Evolutionary conservation across 1,140 invertebrate species (phyloP), one percentile per base, ranked within the genome.

Genomic region (Drosophila cardini): DNA sequence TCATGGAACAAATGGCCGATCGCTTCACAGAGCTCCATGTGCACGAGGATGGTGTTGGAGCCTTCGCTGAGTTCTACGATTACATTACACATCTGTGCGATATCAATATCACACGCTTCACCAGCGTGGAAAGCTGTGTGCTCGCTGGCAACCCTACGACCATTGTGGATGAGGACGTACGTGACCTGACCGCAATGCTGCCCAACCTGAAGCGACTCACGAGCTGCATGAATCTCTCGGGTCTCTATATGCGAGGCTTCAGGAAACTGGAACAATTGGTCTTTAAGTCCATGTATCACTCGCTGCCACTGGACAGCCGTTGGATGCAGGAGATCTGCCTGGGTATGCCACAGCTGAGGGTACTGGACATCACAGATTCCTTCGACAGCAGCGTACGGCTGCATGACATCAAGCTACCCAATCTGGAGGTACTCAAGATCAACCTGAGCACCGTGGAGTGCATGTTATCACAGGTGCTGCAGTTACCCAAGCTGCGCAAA

Each of bases 191-290:
- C 0, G 50, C 45, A 0, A 80, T 89, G 56, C 7, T 89, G 57
- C 84, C 84, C 3, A 89, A 89, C 40, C 64, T 89, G 2, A 80
- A 68, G n/a, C 70, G 84, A 0, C 38, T 89, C 0, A 80, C 69
- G 10, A 89, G 69, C 60, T 72, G 80, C 77, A 89, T 89, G 84
- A 89, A 89, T 30, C 43, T 89, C 5, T 84, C 84, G 5, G 84
- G 84, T 0, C 1, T 10, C 0, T 80, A 80, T 26, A 75, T 89
- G 21, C 64, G 70, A 0, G 64, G 71, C 6, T 89, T 89, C n/a
- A 55, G 16, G 16, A 80, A 80, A 3, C 61, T 89, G 40, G 84
- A 89, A 46, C 85, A 90, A 30, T 53, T 89, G 0, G 36, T 78
- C 2, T 90, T 89, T 64, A 72, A 89, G 56, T 89, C 84, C 0